Evolutionary conservation across 2,113 vertebrate species (phyloP), one percentile per base, ranked within the genome.

Genomic region (Argyrosomus japonicus): DNA sequence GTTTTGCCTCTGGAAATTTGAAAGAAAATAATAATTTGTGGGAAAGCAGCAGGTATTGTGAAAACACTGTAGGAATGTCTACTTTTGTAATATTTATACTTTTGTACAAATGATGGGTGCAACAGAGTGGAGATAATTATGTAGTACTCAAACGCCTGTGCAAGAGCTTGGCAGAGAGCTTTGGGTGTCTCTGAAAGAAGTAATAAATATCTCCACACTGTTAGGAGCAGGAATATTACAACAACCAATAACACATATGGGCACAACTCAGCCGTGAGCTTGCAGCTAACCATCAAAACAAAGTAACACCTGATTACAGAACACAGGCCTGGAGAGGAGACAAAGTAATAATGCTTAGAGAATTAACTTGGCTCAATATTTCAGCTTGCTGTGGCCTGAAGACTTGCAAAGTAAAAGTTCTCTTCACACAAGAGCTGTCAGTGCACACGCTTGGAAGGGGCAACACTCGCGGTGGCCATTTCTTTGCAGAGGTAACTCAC

Each of bases 231-330:
- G 9, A 68, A 54, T 3, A 1, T 63, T 57, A 75, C 32, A 64
- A 48, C n/a, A 84, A 43, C n/a, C 68, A 75, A 63, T 68, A 8
- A 32, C 61, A 63, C 40, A n/a, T 19, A 70, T 40, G 9, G 23
- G 45, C 54, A 68, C 54, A 62, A 56, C 32, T 7, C 4, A 61
- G 21, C 74, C 50, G 17, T n/a, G 32, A 61, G 9, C 40, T 54
- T 17, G 54, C 8, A 0, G 9, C 36, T 18, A 25, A 43, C 48
- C 29, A 50, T 77, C 23, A 82, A 51, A 71, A 65, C 12, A 40
- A 53, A 50, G 19, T 43, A 6, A 65, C 29, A 75, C 6, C 27
- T 61, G 36, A 58, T 10, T 54, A 27, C 7, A 60, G 67, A 70
- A 43, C 21, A 57, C 68, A 57, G 18, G 27, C 50, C 65, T 25